Base-by-base conservation (phyloP, 2,113 vertebrate genomes). In the Mugil cephalus region DNA sequence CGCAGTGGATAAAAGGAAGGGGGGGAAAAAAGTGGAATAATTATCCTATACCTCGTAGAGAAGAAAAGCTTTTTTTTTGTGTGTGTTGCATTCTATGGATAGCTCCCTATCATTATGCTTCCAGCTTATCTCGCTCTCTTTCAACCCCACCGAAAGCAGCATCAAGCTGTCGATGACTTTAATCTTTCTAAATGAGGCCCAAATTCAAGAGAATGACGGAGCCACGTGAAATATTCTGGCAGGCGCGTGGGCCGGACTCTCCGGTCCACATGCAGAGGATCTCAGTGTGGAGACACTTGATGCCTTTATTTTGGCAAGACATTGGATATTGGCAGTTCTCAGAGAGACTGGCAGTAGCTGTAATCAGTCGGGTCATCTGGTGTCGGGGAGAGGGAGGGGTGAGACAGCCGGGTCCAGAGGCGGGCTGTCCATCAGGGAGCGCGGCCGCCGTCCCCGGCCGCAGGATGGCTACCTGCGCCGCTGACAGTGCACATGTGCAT, bases 331-430 rank as follows among this genome's bases (percentile, higher is more conserved):
- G 87, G 88, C 90, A 90, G 88, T 71, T 90, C 65, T 87, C 60
- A 39, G 81, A 70, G 77, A 91, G 90, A 92, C 77, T 88, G 92
- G 85, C 91, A 88, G 90, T 45, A 65, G 73, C 59, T 51, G 82
- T 88, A 88, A 92, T 94, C 92, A 82, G 89, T 93, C 83, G 65
- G 84, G 87, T 89, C 89, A 76, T 89, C 84, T 43, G 38, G 63
- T 89, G 90, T 86, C 86, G 85, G 74, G 64, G 60, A 43, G 71
- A 40, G 24, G 24, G 24, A 5, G 24, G 24, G 24, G 24, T 5
- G 24, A 89, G 87, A 91, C 86, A 88, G 90, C 68, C 19, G 67
- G 84, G 78, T 82, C 84, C 55, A 42, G 79, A 75, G 83, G 81
- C 79, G 9, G 69, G 45, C 62, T 67, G 85, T 92, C 89, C 84